Base-by-base conservation (phyloP, 2,888 invertebrate genomes). In the Synergus umbraculus region DNA sequence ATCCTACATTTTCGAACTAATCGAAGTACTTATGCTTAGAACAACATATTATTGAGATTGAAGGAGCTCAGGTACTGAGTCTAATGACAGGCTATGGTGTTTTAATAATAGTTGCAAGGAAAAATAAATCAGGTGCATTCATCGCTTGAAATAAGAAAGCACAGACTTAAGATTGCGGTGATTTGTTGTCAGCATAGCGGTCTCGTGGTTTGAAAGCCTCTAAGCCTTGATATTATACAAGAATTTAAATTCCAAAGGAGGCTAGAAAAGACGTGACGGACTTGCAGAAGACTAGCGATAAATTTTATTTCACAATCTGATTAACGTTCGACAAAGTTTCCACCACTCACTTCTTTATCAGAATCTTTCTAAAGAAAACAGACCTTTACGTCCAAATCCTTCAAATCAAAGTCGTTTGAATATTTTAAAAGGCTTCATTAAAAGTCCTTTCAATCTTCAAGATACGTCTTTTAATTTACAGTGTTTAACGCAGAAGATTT, bases 251-350 rank as follows among this genome's bases (percentile, higher is more conserved):
- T 65, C 43, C 9, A 43, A 22, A 41, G 65, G 15, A 43, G 41
- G 10, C 41, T 65, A 65, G 65, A 65, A 65, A 65, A 9, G 7
- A 65, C 65, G 41, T 65, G 65, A 65, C 43, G n/a, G 41, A 43
- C 60, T 60, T 22, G 60, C 60, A 67, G 43, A 73, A 73, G n/a
- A 46, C 73, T 29, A 73, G 29, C 22, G 18, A 69, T 69, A 49
- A 44, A 69, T 49, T n/a, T 22, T 2, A 69, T 46, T 44, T 69
- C 49, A n/a, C 46, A 69, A 18, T 37, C 49, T 49, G n/a, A n/a
- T 54, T 73, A 73, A 18, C 2, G 22, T 10, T 46, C n/a, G n/a
- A 73, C 49, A 73, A 49, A 29, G n/a, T 73, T 58, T 73, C 4
- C 29, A 73, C 13, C 43, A 13, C 29, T 15, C 10, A 12, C 13